Conservation (phyloP, 2,888 invertebrate species). For the Nomada flava region DNA sequence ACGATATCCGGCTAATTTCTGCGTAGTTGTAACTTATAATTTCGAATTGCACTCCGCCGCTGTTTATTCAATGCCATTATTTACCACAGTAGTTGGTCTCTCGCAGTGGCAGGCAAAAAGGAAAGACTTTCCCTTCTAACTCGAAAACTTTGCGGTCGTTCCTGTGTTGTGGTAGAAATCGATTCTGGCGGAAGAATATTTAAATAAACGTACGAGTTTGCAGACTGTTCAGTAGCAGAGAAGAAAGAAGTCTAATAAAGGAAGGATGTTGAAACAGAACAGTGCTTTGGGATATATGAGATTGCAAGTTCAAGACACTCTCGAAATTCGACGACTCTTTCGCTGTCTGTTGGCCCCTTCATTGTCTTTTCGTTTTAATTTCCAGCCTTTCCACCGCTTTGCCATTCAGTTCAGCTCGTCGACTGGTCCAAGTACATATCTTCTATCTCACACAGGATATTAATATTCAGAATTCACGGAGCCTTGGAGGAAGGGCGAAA, state of each 20-base stretch:
- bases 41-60: conserved; percentile 1
- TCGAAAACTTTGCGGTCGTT: neutral
- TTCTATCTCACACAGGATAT: conserved; percentile 19
- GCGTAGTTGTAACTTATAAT: neutral
- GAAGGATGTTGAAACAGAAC: neutral
- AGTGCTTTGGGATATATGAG: conserved; percentile 9
- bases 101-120: neutral
- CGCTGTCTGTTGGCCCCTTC: neutral
- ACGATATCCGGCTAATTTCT: conserved; percentile 1
- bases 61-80: conserved; percentile 37
- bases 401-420: neutral
- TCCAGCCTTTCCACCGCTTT: neutral
- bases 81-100: conserved; percentile 2
- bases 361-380: conserved; percentile 22
- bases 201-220: conserved; percentile 1
- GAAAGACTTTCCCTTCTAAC: neutral
- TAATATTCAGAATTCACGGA: conserved; percentile 24
- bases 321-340: conserved; percentile 1
- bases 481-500: neutral
- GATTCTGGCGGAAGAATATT: neutral
- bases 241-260: conserved; percentile 23
- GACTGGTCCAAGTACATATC: neutral
- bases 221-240: neutral
- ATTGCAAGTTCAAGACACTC: conserved; percentile 7
- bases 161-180: neutral